phyloP scores from a whole-genome alignment of 2,113 vertebrate species.

The Xiphophorus couchianus region DNA sequence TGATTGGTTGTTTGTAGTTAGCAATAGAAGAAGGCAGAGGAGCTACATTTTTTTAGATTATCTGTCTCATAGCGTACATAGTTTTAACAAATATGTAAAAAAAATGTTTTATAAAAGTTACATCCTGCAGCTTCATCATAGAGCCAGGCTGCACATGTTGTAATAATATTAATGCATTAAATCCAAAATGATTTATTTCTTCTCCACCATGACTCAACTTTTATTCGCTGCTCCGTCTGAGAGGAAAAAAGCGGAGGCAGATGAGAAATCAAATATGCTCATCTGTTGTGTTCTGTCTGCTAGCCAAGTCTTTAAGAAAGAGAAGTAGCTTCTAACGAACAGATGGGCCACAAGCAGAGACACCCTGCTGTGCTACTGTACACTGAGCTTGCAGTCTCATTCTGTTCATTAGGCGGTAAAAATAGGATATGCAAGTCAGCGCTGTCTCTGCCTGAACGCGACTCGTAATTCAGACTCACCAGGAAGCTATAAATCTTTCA shows the following conservation, averaged over 20 bases:
- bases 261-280: constrained; percentile 44
- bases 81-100: no score
- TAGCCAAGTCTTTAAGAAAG: constrained; percentile 39
- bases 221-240: constrained; percentile 13
- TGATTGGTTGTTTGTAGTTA: no score
- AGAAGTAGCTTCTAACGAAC: constrained; percentile 42
- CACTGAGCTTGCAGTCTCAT: constrained; percentile 23
- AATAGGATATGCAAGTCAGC: constrained; percentile 44
- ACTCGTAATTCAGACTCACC: constrained; percentile 34
- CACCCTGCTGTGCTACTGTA: constrained; percentile 32
- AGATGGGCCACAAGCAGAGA: constrained; percentile 49
- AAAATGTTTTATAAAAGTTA: no score
- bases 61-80: no score
- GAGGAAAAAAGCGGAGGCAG: constrained; percentile 30
- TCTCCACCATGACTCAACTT: constrained; percentile 1
- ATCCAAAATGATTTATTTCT: no score
- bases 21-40: no score
- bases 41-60: no score
- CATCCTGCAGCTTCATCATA: no score
- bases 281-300: constrained; percentile 37
- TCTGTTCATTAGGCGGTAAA: constrained; percentile 46
- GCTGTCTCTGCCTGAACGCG: constrained; percentile 12
- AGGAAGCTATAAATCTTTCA: constrained; percentile 32
- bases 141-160: not conserved
- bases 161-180: no score